These are phyloP conservation scores for Centropyge bicolor DNA, from an alignment of 2,797 vertebrate species.

Conservation along the genomic window DNA sequence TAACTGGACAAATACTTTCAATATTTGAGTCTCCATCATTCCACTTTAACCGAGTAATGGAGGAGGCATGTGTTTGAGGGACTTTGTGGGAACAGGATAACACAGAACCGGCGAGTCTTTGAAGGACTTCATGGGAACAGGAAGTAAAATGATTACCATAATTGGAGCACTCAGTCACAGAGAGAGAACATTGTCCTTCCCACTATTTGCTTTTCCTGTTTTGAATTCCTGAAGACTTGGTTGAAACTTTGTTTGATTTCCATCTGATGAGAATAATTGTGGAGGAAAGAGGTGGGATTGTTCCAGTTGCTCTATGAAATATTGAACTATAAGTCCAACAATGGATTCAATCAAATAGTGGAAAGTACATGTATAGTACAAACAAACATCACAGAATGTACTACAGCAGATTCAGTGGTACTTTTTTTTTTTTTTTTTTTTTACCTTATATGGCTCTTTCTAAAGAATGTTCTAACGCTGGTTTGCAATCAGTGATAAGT, in stretches of 20 bases:
- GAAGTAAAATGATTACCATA: constrained; percentile 70
- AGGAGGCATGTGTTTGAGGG: constrained; percentile 20
- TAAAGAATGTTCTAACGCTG: constrained; percentile 17
- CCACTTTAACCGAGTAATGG: background rate
- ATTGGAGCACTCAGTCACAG: constrained; percentile 37
- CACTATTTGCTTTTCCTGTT: constrained; percentile 76
- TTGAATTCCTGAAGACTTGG: constrained; percentile 63
- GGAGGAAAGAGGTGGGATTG: background rate
- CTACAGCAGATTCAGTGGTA: background rate
- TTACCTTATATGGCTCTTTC: constrained; percentile 48
- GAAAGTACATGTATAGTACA: constrained; percentile 7
- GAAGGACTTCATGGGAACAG: constrained; percentile 61
- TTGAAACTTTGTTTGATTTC: constrained; percentile 46
- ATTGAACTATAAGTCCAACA: background rate
- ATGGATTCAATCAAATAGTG: background rate
- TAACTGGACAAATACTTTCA: background rate
- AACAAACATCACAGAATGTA: background rate
- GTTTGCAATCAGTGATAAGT: background rate
- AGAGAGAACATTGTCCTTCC: constrained; percentile 45
- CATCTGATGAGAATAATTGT: constrained; percentile 60
- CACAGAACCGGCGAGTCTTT: constrained; percentile 31
- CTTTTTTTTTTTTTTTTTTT: background rate
- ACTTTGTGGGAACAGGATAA: constrained; percentile 55
- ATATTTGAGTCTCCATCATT: background rate
- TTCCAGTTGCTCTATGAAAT: background rate